These are phyloP conservation scores for Bolinopsis microptera DNA, from an alignment of 37 sponge, comb jelly and placozoan species.

Conservation along the genomic window DNA sequence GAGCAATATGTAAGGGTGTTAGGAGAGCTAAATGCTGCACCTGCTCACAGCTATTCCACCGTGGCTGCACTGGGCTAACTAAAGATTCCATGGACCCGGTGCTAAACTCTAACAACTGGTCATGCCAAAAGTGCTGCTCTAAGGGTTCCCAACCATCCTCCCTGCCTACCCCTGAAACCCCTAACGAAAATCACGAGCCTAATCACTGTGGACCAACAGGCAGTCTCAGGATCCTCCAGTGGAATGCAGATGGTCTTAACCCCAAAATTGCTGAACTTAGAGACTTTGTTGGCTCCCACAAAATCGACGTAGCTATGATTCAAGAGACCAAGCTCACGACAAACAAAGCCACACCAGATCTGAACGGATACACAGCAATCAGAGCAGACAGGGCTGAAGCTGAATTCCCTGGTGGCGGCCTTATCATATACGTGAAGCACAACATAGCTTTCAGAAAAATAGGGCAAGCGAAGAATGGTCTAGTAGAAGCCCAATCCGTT, in stretches of 20 bases:
- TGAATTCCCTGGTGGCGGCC: too few relatives aligned
- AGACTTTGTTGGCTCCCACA: too few relatives aligned
- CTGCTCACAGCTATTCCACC: neutral
- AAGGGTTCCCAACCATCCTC: neutral
- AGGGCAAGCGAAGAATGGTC: too few relatives aligned
- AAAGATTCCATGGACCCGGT: neutral
- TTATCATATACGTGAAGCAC: too few relatives aligned
- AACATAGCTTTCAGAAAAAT: too few relatives aligned
- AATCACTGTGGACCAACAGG: neutral
- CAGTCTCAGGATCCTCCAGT: neutral
- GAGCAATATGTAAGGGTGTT: neutral
- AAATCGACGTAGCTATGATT: too few relatives aligned
- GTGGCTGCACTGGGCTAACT: neutral
- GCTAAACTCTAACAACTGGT: neutral
- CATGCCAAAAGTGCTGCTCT: neutral
- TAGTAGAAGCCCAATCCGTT: too few relatives aligned
- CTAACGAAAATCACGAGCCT: neutral
- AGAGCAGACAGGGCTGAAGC: too few relatives aligned
- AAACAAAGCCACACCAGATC: too few relatives aligned
- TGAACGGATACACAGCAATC: too few relatives aligned
- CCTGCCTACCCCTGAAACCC: too few relatives aligned
- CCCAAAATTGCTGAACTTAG: neutral
- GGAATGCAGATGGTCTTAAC: neutral
- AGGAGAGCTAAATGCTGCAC: neutral
- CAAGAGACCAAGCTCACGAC: too few relatives aligned